Conservation (phyloP, 2,888 invertebrate species). For the Synergus gifuensis region DNA sequence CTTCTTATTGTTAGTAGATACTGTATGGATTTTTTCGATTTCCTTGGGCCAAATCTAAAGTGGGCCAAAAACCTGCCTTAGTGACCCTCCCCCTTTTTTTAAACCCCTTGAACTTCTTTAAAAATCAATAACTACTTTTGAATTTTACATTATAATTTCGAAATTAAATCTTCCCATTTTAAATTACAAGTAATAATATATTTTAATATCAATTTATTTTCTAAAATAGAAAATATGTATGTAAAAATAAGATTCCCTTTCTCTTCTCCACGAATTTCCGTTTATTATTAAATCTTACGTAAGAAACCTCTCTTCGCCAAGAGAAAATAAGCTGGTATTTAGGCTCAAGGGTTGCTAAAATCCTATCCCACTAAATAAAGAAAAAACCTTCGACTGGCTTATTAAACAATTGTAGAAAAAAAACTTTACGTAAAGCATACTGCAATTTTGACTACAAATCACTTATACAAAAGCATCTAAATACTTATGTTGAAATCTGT, state of each 20-base stretch:
- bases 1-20: no score
- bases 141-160: no score
- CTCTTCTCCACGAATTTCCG: neutral
- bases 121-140: no score
- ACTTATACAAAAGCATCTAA: neutral
- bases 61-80: no score
- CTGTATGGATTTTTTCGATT: no score
- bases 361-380: neutral
- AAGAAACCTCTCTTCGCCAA: neutral
- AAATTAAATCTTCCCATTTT: no score
- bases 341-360: neutral
- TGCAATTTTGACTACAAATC: neutral
- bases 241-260: neutral
- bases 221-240: neutral
- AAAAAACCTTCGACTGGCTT: neutral
- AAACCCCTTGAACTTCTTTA: no score
- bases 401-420: neutral
- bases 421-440: neutral
- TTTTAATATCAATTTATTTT: no score
- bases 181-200: no score
- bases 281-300: neutral
- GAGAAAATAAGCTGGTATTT: neutral
- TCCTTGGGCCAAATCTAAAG: no score
- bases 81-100: no score
- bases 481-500: no score